Evolutionary conservation across 2,797 vertebrate genomes (phyloP), one percentile per base, ranked within the genome.

Genomic region (Selene dorsalis): DNA sequence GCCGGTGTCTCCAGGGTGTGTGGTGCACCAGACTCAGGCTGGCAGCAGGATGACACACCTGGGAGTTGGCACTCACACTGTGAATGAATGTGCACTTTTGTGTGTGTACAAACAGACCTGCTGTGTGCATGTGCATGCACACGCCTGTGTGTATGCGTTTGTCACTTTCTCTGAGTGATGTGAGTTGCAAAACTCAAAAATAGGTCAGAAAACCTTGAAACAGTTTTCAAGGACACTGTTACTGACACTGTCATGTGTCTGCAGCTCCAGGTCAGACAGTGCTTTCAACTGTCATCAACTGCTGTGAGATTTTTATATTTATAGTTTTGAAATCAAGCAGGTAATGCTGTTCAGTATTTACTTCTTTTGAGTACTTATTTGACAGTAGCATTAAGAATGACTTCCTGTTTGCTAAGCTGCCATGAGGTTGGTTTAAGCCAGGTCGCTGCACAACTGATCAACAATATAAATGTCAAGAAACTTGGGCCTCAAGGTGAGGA

Each of bases 21-120:
- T 24, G 59, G 38, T 69, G 75, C 77, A 81, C 59, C 84, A 75
- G 73, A 61, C 73, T 50, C 62, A 67, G 69, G 58, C 84, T 56
- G 76, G 78, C 70, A 62, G 87, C 71, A 67, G 75, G 70, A 81
- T 78, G 74, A 81, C 82, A 85, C 80, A 70, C 87, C 83, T 68
- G 79, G 75, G 77, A 87, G 65, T 63, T 64, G 70, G 52, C 65
- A 32, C 67, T 83, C 74, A 50, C 53, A 32, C 61, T 55, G 69
- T 67, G 66, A 77, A 79, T 62, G 35, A 79, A 83, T 73, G 55
- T 84, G 82, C 76, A 84, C 55, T 22, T 77, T 50, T 20, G 30
- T 59, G 41, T n/a, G 39, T 75, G 68, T 62, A 56, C 61, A 73
- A 68, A 86, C 53, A 74, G 55, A 68, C 48, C 52, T 69, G 62